phyloP scores from a whole-genome alignment of 2,113 vertebrate species.

The Poeciliopsis prolifica region DNA sequence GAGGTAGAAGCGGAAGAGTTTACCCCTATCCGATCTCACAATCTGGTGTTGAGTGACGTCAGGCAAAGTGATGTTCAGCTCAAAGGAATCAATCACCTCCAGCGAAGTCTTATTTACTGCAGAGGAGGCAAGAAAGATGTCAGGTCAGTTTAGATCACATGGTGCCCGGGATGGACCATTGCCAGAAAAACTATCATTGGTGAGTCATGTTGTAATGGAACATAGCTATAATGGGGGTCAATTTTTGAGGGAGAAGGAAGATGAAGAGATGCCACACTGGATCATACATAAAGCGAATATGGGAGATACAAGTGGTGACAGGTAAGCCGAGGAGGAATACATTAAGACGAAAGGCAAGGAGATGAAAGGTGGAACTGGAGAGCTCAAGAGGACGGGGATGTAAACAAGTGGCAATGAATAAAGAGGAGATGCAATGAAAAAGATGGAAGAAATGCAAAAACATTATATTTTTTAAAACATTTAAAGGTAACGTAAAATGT shows the following conservation, averaged over 20 bases:
- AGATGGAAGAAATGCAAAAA: conserved; percentile 8
- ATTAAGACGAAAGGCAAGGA: conserved; percentile 59
- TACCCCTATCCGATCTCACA: conserved; percentile 75
- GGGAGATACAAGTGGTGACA: conserved; percentile 65
- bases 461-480: not conserved
- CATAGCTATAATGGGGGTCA: conserved; percentile 58
- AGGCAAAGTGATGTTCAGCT: conserved; percentile 78
- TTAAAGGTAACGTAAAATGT: conserved; percentile 9
- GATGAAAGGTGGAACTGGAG: conserved; percentile 56
- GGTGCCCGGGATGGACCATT: not conserved
- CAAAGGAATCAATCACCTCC: conserved; percentile 80
- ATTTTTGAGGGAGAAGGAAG: conserved; percentile 26
- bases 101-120: conserved; percentile 87
- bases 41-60: conserved; percentile 85
- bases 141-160: conserved; percentile 58
- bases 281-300: conserved; percentile 55
- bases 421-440: conserved; percentile 21
- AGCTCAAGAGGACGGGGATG: conserved; percentile 38
- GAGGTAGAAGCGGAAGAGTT: conserved; percentile 90
- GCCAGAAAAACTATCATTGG: conserved; percentile 15
- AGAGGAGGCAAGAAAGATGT: conserved; percentile 53
- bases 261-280: conserved; percentile 55
- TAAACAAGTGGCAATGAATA: conserved; percentile 58
- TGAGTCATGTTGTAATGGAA: conserved; percentile 33
- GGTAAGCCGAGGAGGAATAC: conserved; percentile 72